Base-by-base conservation (phyloP, 2,797 vertebrate species). In the Zonotrichia albicollis region DNA sequence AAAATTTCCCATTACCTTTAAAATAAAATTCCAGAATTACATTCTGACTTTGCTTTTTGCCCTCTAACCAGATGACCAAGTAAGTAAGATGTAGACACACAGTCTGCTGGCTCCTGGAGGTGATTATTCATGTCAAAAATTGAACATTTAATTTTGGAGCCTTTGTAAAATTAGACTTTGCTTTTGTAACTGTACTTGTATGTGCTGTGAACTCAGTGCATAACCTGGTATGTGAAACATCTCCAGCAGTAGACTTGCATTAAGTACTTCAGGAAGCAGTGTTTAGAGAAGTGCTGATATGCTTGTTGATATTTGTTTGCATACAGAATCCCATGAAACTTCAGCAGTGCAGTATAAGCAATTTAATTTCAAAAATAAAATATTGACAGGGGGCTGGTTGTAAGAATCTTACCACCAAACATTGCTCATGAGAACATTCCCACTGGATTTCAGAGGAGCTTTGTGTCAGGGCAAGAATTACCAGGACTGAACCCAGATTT, bases 251-350 rank as follows among this genome's bases (percentile, higher is more conserved):
- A 60, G 71, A 57, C 64, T 89, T 61, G 14, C 40, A 38, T 70
- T 70, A 81, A 93, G 68, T 78, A 42, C 70, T 96, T 90, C 11
- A 40, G 87, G 79, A 96, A 93, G 29, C 62, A 84, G 21, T 29
- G 25, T 93, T 95, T 64, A 80, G 66, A 87, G 65, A 95, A 86
- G 12, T 81, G 54, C 88, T 81, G 72, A 70, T 89, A 26, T 45
- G 30, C 72, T 96, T 90, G 58, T 61, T 91, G 58, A 43, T 90
- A 54, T 86, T 90, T 87, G 42, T 81, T 91, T 91, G 40, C 38
- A 17, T 61, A 29, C 34, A 57, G 79, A 94, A 50, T 95, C 72
- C 29, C 21, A 10, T 53, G 27, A 36, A 68, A 83, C 40, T 78
- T 92, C 50, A 62, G 46, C 23, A 62, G n/a, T 80, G 40, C 58